Percentiles rank a stretch among this genome's conserved stretches.
Conservation (phyloP, 2,888 invertebrate genomes). For the Rhagonycha lutea region DNA sequence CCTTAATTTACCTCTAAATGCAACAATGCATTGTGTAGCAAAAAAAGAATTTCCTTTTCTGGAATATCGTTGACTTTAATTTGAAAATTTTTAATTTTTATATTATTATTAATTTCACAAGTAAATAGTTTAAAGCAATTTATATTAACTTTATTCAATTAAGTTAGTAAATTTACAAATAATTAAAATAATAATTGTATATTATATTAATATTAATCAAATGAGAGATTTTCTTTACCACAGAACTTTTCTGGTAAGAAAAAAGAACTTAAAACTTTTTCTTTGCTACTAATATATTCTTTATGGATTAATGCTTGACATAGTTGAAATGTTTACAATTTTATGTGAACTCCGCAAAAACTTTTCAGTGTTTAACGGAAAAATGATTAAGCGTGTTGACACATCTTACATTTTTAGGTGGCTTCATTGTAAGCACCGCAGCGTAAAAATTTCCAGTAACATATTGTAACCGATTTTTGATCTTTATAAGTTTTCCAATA, state of each 20-base stretch:
- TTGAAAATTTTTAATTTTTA: too few species aligned
- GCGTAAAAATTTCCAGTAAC: background rate
- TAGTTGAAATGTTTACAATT: background rate
- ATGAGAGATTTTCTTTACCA: background rate
- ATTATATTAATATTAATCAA: background rate
- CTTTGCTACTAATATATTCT: background rate
- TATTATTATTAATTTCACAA: too few species aligned
- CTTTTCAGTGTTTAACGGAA: background rate
- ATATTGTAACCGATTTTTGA: background rate
- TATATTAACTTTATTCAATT: too few species aligned
- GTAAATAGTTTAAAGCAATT: too few species aligned
- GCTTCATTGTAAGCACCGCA: background rate
- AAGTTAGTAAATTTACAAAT: background rate
- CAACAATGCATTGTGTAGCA: too few species aligned
- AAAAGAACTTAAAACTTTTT: background rate
- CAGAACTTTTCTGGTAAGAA: background rate
- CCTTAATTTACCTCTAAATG: too few species aligned
- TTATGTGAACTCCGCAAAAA: background rate
- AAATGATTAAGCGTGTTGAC: background rate
- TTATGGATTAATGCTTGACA: background rate
- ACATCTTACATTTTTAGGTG: background rate
- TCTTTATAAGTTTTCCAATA: background rate
- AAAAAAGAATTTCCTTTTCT: too few species aligned
- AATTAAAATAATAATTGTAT: background rate
- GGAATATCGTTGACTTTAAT: too few species aligned